These are phyloP conservation scores for Propithecus deckenii DNA, from an alignment of 2,797 vertebrate species.

Conservation along the genomic window DNA sequence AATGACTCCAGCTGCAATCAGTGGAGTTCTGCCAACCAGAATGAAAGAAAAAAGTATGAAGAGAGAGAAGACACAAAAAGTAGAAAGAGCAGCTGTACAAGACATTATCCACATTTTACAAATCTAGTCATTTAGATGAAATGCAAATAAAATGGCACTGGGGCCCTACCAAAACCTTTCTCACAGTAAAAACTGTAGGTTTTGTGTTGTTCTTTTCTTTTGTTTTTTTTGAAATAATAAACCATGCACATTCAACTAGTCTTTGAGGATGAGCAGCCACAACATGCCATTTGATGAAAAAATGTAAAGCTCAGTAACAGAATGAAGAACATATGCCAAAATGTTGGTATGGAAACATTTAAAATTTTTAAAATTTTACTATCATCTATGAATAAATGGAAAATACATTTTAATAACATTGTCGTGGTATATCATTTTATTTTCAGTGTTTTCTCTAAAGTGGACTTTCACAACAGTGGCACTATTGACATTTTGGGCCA, in stretches of 20 bases:
- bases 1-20: conserved; percentile 96
- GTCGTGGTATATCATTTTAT: neutral
- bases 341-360: neutral
- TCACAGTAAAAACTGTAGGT: neutral
- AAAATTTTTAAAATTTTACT: neutral
- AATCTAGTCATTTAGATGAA: conserved; percentile 43
- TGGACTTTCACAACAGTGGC: conserved; percentile 45
- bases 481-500: conserved; percentile 20
- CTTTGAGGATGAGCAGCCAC: conserved; percentile 58
- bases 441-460: neutral
- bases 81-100: neutral
- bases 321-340: conserved; percentile 48
- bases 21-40: conserved; percentile 91
- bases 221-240: conserved; percentile 30
- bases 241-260: conserved; percentile 75
- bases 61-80: neutral
- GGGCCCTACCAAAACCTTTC: neutral
- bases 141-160: conserved; percentile 46
- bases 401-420: neutral
- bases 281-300: conserved; percentile 78
- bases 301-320: conserved; percentile 71
- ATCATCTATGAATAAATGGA: neutral
- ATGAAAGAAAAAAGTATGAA: conserved; percentile 56
- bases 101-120: neutral
- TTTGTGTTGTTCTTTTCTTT: neutral